Evolutionary conservation across 2,888 invertebrate species (phyloP).

Genomic region (Lysandra bellargus): DNA sequence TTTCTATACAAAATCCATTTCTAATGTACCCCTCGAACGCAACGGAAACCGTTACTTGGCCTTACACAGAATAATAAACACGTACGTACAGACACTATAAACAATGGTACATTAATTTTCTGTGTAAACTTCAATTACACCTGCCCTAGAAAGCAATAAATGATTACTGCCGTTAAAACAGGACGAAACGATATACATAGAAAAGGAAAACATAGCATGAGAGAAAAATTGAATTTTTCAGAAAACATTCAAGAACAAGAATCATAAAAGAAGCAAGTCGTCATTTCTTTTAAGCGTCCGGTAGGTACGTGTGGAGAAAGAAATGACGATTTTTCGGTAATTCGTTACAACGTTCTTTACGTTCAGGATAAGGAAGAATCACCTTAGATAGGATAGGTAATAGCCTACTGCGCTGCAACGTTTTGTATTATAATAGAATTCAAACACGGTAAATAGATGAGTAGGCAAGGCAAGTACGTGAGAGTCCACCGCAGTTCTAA

Average conservation of each 20-base stretch:
- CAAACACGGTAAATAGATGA: neutral
- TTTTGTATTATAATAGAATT: neutral
- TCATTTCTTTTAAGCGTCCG: no score
- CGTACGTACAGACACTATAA: neutral
- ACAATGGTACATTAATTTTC: neutral
- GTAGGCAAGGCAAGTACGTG: neutral
- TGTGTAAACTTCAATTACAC: neutral
- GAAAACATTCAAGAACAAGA: neutral
- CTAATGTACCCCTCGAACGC: conserved; percentile 17
- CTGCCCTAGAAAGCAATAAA: neutral
- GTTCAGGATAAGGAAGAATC: neutral
- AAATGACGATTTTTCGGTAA: neutral
- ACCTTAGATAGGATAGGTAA: neutral
- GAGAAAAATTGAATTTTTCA: neutral
- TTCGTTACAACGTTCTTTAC: neutral
- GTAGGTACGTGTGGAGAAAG: neutral
- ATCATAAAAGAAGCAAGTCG: no score
- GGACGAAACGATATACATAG: neutral
- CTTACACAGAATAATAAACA: neutral
- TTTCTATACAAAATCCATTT: conserved; percentile 14
- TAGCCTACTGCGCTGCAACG: neutral
- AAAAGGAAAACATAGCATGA: neutral
- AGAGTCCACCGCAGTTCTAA: conserved; percentile 27
- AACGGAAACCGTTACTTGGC: conserved; percentile 13
- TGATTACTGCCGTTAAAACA: neutral